A percentile compares a stretch with the other conserved stretches of the same genome.
These are phyloP conservation scores for Chamaea fasciata DNA, from an alignment of 2,113 vertebrate species.

Conservation along the genomic window DNA sequence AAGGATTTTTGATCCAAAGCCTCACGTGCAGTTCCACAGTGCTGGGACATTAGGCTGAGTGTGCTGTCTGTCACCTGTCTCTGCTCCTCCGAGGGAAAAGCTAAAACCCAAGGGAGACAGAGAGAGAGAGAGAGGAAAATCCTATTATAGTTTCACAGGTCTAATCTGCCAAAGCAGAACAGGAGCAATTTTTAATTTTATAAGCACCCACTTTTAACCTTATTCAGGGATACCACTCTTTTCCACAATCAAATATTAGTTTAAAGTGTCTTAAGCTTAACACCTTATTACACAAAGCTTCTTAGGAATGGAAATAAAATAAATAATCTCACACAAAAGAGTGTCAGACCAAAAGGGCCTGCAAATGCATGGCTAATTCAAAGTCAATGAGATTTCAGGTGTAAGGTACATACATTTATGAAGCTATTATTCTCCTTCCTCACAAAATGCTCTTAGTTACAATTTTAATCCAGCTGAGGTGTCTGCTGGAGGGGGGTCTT, in stretches of 20 bases:
- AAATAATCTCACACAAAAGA: slow-evolving; percentile 32
- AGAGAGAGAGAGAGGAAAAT: not conserved
- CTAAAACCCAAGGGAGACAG: not conserved
- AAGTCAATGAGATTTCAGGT: not conserved
- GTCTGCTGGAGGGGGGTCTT: not conserved
- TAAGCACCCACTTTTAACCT: slow-evolving; percentile 11
- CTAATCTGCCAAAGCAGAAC: slow-evolving; percentile 35
- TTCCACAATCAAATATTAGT: slow-evolving; percentile 48
- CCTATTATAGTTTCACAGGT: slow-evolving; percentile 17
- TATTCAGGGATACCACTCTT: not conserved
- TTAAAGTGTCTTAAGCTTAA: slow-evolving; percentile 28
- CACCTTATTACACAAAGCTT: slow-evolving; percentile 49
- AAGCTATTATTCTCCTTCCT: not conserved
- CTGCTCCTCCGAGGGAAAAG: not conserved
- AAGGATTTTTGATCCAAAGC: not conserved
- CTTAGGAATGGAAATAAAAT: slow-evolving; percentile 49
- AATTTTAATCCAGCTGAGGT: not conserved
- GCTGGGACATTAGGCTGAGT: not conserved
- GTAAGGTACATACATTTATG: not conserved
- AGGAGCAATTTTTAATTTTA: slow-evolving; percentile 37
- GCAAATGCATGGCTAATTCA: not conserved
- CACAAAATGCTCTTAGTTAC: not conserved
- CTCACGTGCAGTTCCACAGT: not conserved
- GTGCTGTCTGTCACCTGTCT: not conserved
- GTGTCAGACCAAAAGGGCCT: not conserved